Evolutionary conservation across 2,797 vertebrate species (phyloP).

Genomic region (Lithobates pipiens): DNA sequence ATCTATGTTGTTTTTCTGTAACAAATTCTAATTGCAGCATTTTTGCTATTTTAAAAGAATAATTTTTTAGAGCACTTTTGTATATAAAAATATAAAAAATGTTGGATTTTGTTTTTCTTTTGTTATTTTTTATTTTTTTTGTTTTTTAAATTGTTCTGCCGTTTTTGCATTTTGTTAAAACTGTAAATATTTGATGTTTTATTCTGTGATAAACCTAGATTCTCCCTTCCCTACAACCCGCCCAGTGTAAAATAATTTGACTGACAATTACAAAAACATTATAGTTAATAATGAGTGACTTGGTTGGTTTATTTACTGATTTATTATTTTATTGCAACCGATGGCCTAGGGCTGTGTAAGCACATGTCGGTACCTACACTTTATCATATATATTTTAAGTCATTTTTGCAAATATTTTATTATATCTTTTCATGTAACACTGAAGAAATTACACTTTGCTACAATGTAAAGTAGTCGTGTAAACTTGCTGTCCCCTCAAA

Average conservation of each 20-base stretch:
- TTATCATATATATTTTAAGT: too few relatives aligned
- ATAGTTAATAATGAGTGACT: slow-evolving; percentile 39
- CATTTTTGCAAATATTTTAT: too few relatives aligned
- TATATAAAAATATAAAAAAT: slow-evolving; percentile 59
- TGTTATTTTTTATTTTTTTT: slow-evolving; percentile 16
- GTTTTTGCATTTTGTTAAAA: slow-evolving; percentile 57
- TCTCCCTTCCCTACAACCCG: slow-evolving; percentile 6
- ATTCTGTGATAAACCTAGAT: slow-evolving; percentile 50
- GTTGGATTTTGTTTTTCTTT: slow-evolving; percentile 43
- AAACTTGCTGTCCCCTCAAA: too few relatives aligned
- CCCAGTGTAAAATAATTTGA: slow-evolving; percentile 61
- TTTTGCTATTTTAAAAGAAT: slow-evolving; percentile 60
- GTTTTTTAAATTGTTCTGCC: slow-evolving; percentile 40
- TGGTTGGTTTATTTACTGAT: neutral
- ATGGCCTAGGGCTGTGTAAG: too few relatives aligned
- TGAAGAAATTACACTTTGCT: too few relatives aligned
- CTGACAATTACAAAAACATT: slow-evolving; percentile 58
- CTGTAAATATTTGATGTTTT: slow-evolving; percentile 61
- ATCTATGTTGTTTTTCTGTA: slow-evolving; percentile 59
- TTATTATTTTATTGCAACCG: too few relatives aligned
- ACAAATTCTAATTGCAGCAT: slow-evolving; percentile 56
- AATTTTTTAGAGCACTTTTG: slow-evolving; percentile 63
- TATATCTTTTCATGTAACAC: too few relatives aligned
- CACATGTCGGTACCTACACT: too few relatives aligned
- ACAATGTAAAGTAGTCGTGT: too few relatives aligned